phyloP scores from a whole-genome alignment of 2,888 invertebrate species.

The Zygaena filipendulae region DNA sequence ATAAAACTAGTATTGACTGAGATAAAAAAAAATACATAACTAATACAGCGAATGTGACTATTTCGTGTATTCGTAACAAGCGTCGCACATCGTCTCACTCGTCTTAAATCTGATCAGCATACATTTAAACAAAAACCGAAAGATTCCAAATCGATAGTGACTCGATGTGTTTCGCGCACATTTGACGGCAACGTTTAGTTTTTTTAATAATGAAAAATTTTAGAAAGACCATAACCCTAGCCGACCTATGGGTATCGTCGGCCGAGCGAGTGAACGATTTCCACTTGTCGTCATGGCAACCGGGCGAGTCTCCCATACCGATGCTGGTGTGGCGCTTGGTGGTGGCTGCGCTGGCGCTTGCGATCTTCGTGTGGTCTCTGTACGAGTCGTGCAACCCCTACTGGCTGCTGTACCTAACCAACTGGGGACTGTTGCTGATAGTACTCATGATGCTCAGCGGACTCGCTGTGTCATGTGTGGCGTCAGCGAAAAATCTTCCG shows the following conservation, averaged over 20 bases:
- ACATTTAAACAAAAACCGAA: no score
- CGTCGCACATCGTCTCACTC: no score
- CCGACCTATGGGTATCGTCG: constrained; percentile 46
- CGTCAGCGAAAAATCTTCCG: constrained; percentile 23
- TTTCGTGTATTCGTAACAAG: no score
- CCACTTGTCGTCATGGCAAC: constrained; percentile 53
- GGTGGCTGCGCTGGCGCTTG: constrained; percentile 27
- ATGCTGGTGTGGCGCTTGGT: constrained; percentile 37
- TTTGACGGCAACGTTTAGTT: no score
- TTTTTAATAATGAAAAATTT: constrained; percentile 46
- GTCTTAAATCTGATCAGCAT: no score
- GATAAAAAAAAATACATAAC: no score
- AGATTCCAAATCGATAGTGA: no score
- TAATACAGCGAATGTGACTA: no score
- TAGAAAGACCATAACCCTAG: constrained; percentile 34
- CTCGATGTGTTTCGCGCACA: no score
- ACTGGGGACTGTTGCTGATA: constrained; percentile 49
- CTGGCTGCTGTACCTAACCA: constrained; percentile 52
- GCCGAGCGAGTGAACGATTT: constrained; percentile 48
- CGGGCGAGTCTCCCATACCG: constrained; percentile 43
- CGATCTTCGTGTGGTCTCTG: constrained; percentile 41
- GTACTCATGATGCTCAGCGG: constrained; percentile 30
- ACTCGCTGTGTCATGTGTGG: constrained; percentile 31
- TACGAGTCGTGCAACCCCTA: constrained; percentile 23
- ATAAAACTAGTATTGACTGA: no score